Percentiles rank a stretch among this genome's conserved stretches.
Conservation (phyloP, 2,797 vertebrate species). For the Gastrophryne carolinensis region DNA sequence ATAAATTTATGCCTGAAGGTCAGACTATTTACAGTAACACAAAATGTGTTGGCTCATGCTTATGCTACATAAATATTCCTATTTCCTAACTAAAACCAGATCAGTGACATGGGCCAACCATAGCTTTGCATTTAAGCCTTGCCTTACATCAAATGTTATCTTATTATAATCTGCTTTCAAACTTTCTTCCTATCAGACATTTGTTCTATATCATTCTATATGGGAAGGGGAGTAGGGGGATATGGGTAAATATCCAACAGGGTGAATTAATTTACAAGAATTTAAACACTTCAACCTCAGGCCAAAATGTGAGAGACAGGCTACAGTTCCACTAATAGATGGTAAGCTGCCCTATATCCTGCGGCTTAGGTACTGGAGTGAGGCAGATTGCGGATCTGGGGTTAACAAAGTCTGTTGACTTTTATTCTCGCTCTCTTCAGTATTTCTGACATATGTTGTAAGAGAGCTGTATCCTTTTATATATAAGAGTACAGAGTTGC, state of each 20-base stretch:
- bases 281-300: not conserved
- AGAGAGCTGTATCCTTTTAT: not conserved
- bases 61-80: too few relatives aligned
- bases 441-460: constrained; percentile 12
- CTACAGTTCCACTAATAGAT: constrained; percentile 31
- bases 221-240: too few relatives aligned
- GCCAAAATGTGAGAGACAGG: constrained; percentile 19
- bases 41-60: too few relatives aligned
- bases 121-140: too few relatives aligned
- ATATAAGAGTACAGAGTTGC: constrained; percentile 2
- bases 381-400: not conserved
- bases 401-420: constrained; percentile 2
- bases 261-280: constrained; percentile 18
- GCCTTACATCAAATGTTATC: too few relatives aligned
- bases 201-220: too few relatives aligned
- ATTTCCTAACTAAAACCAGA: too few relatives aligned
- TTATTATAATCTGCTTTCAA: too few relatives aligned
- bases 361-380: constrained; percentile 1
- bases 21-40: too few relatives aligned
- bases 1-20: too few relatives aligned
- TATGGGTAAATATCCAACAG: constrained; percentile 11
- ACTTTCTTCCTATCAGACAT: too few relatives aligned
- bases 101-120: too few relatives aligned
- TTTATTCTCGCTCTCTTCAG: constrained; percentile 16
- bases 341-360: constrained; percentile 32